Percentiles rank a stretch among this genome's conserved stretches.
These are phyloP conservation scores for Pterostichus madidus DNA, from an alignment of 2,888 invertebrate genomes.

Conservation along the genomic window DNA sequence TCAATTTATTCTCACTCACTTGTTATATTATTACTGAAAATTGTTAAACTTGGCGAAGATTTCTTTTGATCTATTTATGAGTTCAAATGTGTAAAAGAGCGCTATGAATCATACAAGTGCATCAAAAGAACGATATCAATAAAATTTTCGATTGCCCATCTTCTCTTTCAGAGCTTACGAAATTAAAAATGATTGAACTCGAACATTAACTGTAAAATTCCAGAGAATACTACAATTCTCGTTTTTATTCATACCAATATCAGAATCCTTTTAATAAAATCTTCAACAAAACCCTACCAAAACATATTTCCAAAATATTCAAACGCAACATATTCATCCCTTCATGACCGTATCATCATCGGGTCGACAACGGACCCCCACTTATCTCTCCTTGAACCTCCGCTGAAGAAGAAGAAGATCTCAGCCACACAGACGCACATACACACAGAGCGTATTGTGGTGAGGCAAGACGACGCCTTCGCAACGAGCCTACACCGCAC, in stretches of 20 bases:
- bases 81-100: conserved; percentile 1
- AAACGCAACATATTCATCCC: background rate
- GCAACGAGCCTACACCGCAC: conserved; percentile 4
- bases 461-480: background rate
- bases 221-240: no score
- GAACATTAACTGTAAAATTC: no score
- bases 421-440: background rate
- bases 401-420: background rate
- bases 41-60: no score
- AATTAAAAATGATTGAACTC: background rate
- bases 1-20: no score
- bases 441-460: background rate
- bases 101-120: conserved; percentile 6
- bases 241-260: no score
- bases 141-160: background rate
- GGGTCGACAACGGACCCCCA: conserved; percentile 2
- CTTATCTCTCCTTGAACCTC: conserved; percentile 9
- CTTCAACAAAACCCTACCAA: background rate
- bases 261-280: no score
- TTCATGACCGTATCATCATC: conserved; percentile 7
- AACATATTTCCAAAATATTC: background rate
- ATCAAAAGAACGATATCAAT: conserved; percentile 1
- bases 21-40: no score
- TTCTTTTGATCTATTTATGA: background rate
- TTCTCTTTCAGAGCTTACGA: background rate